Evolutionary conservation across 2,113 vertebrate genomes (phyloP), one percentile per base, ranked within the genome.

Genomic region (Triplophysa dalaica): DNA sequence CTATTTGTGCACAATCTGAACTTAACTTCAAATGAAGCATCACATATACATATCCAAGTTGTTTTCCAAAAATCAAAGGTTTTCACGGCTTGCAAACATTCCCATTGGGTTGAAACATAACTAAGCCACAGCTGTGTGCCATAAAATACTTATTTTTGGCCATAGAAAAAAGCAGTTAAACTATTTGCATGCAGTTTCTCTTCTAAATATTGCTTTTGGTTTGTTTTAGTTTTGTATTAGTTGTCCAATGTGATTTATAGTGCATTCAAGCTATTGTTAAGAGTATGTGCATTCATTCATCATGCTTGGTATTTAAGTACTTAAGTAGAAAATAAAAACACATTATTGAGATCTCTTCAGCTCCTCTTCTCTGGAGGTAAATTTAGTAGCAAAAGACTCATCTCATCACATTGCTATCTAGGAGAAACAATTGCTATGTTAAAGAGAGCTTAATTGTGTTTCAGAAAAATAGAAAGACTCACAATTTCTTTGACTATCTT

Each of bases 401-500:
- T 7, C 0, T 38, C 33, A 38, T 7, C 33, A 0, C 33, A 7
- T 38, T 38, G 33, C 5, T 38, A 38, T 38, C 33, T 38, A 38
- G 6, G 52, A 17, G 1, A 16, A 54, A 17, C 52, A 16, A 14
- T 7, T 54, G 52, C 14, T 17, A 54, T n/a, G 19, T n/a, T 9
- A 58, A 58, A 58, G 54, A 58, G 54, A 58, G n/a, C 54, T 58
- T 2, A 21, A 11, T 45, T 11, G 43, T 45, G 43, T 45, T 45
- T 45, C 21, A 8, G 19, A 9, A 58, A 58, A 58, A 58, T n/a
- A 58, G 8, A 52, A 21, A n/a, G 8, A 94, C 95, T 87, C 89
- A 97, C 96, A 86, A 96, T 92, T 89, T 96, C 94, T 69, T 89
- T 92, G 66, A 95, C 81, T 83, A 97, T 84, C 83, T 91, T 95